Base-by-base conservation (phyloP, 1,140 invertebrate species). In the Lerema accius region DNA sequence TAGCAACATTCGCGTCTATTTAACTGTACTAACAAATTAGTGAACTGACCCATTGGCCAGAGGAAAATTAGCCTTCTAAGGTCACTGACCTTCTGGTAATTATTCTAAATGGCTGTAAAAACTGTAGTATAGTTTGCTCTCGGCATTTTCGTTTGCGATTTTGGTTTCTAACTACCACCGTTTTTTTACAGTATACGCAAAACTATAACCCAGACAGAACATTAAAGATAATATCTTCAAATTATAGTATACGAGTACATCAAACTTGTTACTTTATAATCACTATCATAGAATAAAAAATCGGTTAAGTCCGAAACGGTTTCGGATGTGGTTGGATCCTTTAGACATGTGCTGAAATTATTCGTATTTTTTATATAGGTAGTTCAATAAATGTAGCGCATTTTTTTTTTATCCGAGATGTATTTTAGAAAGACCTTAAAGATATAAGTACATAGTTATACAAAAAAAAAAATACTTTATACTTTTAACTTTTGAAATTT, bases 1-100 rank as follows among this genome's bases (percentile, higher is more conserved):
- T 56, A 43, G 67, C 15, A 23, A 63, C 67, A 77, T 76, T 77
- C 73, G 65, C 10, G 50, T 66, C 45, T 63, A 66, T 73, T 73
- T 73, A 72, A 69, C 67, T 60, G 66, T 62, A 69, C 53, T 42
- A 63, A 63, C 46, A 65, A 71, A 74, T 62, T 64, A 65, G 35
- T 65, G 23, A 11, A 26, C 43, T 69, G 73, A 76, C 73, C 73
- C 58, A 56, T 42, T 73, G 59, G 59, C 56, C 68, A 65, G 56
- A 68, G 63, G 76, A 76, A 72, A 63, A 67, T 69, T 68, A 51
- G 46, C 50, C 50, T 37, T 23, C 50, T 14, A 16, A 16, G 65
- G 45, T 74, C 60, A 68, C 53, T 43, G 60, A 58, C 55, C 60
- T 49, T 7, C 13, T 2, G 23, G 45, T 69, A 69, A 69, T 69